Percentiles rank a stretch among this genome's conserved stretches.
Evolutionary conservation across 2,113 vertebrate species (phyloP).

Genomic region (Uropsilus gracilis): DNA sequence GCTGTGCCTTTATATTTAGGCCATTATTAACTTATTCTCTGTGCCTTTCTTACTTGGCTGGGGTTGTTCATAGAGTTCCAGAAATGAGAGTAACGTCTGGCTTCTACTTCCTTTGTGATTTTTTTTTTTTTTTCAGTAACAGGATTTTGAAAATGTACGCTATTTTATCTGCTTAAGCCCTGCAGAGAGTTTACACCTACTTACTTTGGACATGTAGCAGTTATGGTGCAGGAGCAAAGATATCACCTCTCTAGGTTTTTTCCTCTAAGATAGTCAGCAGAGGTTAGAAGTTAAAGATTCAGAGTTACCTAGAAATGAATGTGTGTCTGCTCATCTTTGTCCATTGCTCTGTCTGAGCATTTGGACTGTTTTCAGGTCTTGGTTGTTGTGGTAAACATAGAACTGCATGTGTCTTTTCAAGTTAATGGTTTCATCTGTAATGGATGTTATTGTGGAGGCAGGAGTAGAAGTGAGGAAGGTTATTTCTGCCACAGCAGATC

Average conservation of each 20-base stretch:
- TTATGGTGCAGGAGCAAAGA: neutral
- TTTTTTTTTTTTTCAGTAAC: neutral
- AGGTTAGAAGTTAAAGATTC: neutral
- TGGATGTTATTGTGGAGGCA: no score
- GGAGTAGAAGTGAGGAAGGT: no score
- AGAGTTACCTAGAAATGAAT: neutral
- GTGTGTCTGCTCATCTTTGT: no score
- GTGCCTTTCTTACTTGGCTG: neutral
- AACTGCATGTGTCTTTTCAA: no score
- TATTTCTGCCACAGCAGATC: neutral
- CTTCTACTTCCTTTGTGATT: neutral
- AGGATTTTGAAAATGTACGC: neutral
- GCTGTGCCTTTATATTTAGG: constrained; percentile 56
- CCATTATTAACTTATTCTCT: constrained; percentile 64
- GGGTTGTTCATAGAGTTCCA: neutral
- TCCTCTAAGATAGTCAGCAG: neutral
- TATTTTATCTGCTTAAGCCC: neutral
- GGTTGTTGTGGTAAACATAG: no score
- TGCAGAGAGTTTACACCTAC: neutral
- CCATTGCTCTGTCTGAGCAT: no score
- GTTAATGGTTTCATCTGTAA: no score
- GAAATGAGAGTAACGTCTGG: constrained; percentile 35
- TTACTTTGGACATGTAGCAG: neutral
- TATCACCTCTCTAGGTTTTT: neutral
- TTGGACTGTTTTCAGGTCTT: no score